phyloP scores from a whole-genome alignment of 2,888 invertebrate genomes.

The Cotesia congregata region DNA sequence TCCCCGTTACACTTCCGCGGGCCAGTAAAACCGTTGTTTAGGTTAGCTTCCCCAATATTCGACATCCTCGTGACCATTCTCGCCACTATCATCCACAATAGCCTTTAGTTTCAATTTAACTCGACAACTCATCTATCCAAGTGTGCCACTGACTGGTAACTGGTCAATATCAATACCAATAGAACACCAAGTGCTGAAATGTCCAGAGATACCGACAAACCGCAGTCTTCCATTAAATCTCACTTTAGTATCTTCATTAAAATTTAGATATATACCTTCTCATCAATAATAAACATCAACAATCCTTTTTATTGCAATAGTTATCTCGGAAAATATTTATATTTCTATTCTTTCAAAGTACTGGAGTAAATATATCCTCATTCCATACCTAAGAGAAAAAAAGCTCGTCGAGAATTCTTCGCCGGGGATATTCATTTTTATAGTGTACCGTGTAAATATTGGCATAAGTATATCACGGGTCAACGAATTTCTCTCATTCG shows the following conservation, averaged over 20 bases:
- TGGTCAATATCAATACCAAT: background rate
- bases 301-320: background rate
- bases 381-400: background rate
- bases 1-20: conserved; percentile 42
- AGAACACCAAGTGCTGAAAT: background rate
- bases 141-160: background rate
- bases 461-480: conserved; percentile 49
- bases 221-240: background rate
- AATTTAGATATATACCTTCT: background rate
- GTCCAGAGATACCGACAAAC: background rate
- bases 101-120: background rate
- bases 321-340: background rate
- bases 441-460: conserved; percentile 45
- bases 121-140: background rate
- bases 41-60: conserved; percentile 1
- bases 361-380: too few relatives aligned
- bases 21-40: conserved; percentile 14
- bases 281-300: background rate
- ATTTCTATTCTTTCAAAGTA: too few relatives aligned
- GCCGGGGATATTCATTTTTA: conserved; percentile 4
- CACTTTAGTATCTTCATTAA: background rate
- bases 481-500: conserved; percentile 47
- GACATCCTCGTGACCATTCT: background rate
- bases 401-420: background rate
- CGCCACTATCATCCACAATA: background rate